These are phyloP conservation scores for Malacoctenus gilli DNA, from an alignment of 2,797 vertebrate genomes.

Conservation along the genomic window DNA sequence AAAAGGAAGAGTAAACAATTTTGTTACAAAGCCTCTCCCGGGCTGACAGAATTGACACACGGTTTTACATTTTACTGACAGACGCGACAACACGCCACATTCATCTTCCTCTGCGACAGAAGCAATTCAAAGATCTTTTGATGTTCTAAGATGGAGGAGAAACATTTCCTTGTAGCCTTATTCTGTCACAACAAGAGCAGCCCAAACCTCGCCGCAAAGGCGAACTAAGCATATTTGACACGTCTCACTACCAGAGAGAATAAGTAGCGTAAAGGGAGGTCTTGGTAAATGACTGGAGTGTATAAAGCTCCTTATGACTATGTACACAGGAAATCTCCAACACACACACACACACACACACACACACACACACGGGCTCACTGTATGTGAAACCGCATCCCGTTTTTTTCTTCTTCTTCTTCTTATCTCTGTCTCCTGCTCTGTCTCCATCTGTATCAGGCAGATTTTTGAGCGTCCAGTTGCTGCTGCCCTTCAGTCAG, in stretches of 20 bases:
- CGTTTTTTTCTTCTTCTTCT: no score
- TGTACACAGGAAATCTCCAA: slow-evolving; percentile 27
- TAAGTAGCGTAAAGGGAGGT: slow-evolving; percentile 62
- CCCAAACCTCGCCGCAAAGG: slow-evolving; percentile 66
- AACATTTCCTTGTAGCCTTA: slow-evolving; percentile 77
- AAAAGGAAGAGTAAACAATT: slow-evolving; percentile 72
- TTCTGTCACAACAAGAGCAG: slow-evolving; percentile 79
- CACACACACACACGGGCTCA: slow-evolving; percentile 2
- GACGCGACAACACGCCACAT: slow-evolving; percentile 65
- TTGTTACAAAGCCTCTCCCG: slow-evolving; percentile 65
- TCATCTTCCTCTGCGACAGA: slow-evolving; percentile 75
- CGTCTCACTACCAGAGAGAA: slow-evolving; percentile 61
- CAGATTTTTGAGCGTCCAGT: slow-evolving; percentile 42
- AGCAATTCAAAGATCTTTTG: slow-evolving; percentile 77
- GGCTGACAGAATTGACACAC: slow-evolving; percentile 70
- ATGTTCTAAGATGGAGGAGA: slow-evolving; percentile 73
- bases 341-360: slow-evolving; percentile 6
- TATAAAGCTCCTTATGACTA: slow-evolving; percentile 28
- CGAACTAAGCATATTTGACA: slow-evolving; percentile 75
- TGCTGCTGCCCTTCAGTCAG: slow-evolving; percentile 48
- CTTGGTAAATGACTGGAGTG: slow-evolving; percentile 60
- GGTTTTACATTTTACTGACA: slow-evolving; percentile 72
- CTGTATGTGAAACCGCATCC: slow-evolving; percentile 3
- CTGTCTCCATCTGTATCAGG: slow-evolving; percentile 34
- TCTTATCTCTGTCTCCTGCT: slow-evolving; percentile 16